Conservation (phyloP, 2,113 vertebrate species). For the Gorsachius goisagi region DNA sequence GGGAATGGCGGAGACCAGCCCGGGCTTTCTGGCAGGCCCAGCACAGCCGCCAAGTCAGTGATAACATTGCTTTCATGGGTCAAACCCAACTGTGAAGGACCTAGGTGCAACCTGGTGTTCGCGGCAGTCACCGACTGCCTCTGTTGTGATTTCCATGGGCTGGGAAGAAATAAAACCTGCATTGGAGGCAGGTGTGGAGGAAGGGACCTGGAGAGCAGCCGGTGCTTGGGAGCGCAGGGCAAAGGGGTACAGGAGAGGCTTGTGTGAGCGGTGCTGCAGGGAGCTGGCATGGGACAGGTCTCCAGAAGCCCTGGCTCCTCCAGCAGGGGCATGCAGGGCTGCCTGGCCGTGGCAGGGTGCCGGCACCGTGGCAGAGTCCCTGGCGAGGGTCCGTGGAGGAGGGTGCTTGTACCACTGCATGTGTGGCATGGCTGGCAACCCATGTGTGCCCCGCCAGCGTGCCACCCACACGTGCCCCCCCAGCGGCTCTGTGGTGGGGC, state of each 20-base stretch:
- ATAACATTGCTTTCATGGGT: neutral
- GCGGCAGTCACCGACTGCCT: neutral
- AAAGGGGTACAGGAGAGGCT: neutral
- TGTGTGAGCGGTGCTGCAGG: rapidly evolving
- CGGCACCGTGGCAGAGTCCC: neutral
- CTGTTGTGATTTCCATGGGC: neutral
- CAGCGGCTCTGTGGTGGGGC: neutral
- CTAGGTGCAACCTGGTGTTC: neutral
- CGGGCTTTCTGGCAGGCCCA: neutral
- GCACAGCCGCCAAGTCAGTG: rapidly evolving
- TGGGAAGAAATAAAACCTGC: neutral
- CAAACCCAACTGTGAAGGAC: neutral
- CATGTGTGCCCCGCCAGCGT: neutral
- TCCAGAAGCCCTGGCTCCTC: neutral
- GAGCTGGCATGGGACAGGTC: rapidly evolving
- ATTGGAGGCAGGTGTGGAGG: neutral
- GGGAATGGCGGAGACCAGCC: neutral
- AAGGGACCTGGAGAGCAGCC: neutral
- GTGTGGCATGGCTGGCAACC: neutral
- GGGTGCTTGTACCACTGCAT: neutral
- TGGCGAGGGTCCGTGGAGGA: neutral
- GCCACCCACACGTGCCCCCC: too few relatives aligned
- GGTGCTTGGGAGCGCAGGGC: rapidly evolving
- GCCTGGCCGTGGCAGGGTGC: neutral
- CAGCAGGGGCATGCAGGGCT: neutral